Percentiles rank a stretch among this genome's conserved stretches.
These are phyloP conservation scores for cattle (Bos taurus) DNA, from an alignment of 2,113 vertebrate genomes.

Conservation along the genomic window DNA sequence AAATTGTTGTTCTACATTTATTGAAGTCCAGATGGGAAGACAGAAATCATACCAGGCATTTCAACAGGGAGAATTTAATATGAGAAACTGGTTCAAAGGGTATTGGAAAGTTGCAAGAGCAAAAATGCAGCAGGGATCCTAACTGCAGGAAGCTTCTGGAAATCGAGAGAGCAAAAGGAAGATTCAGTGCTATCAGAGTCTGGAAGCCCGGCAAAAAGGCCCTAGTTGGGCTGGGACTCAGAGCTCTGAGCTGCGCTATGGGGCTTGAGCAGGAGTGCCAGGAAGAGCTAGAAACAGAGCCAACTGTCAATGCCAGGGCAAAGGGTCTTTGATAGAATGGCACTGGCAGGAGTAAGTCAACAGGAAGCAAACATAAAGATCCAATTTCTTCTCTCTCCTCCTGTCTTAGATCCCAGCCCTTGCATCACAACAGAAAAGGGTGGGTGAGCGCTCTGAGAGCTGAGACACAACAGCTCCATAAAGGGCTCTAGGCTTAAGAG, in stretches of 20 bases:
- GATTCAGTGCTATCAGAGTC: neutral
- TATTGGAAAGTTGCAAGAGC: fast-evolving
- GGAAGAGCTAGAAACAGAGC: neutral
- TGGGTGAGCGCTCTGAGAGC: neutral
- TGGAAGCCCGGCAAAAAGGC: neutral
- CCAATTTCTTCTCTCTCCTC: neutral
- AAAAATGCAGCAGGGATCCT: fast-evolving
- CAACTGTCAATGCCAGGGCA: neutral
- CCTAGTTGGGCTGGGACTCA: neutral
- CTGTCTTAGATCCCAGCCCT: neutral
- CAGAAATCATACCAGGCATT: neutral
- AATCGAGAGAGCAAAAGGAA: neutral
- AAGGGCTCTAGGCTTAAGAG: neutral
- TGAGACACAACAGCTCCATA: neutral
- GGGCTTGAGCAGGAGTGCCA: neutral
- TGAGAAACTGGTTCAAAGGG: neutral
- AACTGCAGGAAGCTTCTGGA: neutral
- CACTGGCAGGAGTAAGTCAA: neutral
- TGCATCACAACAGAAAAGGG: neutral
- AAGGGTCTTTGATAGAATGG: neutral
- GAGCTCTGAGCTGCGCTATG: neutral
- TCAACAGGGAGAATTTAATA: neutral
- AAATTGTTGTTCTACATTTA: neutral
- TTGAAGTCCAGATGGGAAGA: neutral
- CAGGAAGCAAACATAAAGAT: neutral